Evolutionary conservation across 2,797 vertebrate genomes (phyloP).

Genomic region (Crocodylus rhombifer): DNA sequence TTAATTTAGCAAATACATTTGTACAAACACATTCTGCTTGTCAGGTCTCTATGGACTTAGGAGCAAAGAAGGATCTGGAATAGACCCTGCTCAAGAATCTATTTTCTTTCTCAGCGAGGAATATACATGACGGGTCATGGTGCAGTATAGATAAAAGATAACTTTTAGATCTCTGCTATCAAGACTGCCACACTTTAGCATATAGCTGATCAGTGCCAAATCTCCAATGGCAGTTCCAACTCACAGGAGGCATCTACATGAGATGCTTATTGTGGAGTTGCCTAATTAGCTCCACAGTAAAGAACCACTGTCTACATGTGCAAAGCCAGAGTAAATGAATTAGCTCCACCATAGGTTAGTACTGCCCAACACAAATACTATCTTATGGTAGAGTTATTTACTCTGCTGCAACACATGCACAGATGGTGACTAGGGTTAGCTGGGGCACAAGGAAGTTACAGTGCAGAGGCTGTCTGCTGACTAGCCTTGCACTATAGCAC

Average conservation of each 20-base stretch:
- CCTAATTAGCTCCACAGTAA: no score
- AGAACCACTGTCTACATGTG: no score
- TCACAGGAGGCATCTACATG: neutral
- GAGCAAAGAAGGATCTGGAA: neutral
- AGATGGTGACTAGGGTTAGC: no score
- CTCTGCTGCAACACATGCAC: no score
- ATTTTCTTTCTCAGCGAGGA: neutral
- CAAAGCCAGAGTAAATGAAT: no score
- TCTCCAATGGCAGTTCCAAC: neutral
- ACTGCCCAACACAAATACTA: no score
- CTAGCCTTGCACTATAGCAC: no score
- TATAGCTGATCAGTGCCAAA: neutral
- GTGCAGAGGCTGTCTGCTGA: no score
- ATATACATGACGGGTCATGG: neutral
- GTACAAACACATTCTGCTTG: conserved; percentile 6
- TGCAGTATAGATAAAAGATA: fast-evolving
- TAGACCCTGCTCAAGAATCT: neutral
- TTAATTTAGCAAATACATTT: conserved; percentile 26
- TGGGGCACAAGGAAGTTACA: no score
- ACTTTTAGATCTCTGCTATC: neutral
- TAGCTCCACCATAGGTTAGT: no score
- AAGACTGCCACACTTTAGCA: no score
- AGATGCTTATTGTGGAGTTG: fast-evolving
- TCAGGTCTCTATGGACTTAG: neutral
- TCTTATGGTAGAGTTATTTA: no score